Evolutionary conservation across 2,797 vertebrate genomes (phyloP).

Genomic region (Lateolabrax maculatus): DNA sequence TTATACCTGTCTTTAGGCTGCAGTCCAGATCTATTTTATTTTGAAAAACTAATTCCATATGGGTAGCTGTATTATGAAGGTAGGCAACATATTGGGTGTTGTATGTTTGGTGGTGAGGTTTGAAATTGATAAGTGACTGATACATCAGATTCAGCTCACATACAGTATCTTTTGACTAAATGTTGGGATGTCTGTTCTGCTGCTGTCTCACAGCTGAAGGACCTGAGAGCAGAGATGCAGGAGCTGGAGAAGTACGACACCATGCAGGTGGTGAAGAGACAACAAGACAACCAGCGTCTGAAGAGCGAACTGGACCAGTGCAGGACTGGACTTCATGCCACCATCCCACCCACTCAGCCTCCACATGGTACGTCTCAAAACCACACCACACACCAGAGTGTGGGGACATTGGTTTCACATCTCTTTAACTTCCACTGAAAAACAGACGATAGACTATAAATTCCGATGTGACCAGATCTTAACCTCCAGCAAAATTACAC

Average conservation of each 20-base stretch:
- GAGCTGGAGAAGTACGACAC: constrained; percentile 77
- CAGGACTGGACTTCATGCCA: constrained; percentile 9
- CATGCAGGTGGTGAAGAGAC: constrained; percentile 65
- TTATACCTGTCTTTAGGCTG: too few species aligned
- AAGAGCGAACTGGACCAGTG: constrained; percentile 76
- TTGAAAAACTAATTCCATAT: too few species aligned
- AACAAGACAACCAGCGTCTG: constrained; percentile 73
- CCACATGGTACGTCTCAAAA: constrained; percentile 45
- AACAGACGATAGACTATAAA: too few species aligned
- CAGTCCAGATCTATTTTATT: too few species aligned
- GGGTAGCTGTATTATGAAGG: too few species aligned
- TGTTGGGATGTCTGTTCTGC: neutral
- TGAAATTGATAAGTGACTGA: too few species aligned
- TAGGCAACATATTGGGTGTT: too few species aligned
- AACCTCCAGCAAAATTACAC: neutral
- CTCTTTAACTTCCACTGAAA: neutral
- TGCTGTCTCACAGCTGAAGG: constrained; percentile 64
- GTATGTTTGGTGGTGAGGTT: too few species aligned
- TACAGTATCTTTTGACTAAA: too few species aligned
- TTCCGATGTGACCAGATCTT: neutral
- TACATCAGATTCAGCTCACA: too few species aligned
- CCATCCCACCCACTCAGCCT: constrained; percentile 31
- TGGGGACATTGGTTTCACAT: neutral
- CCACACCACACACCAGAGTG: too few species aligned
- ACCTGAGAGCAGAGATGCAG: constrained; percentile 62